Evolutionary conservation across 1,140 invertebrate genomes (phyloP), one percentile per base, ranked within the genome.

Genomic region (Diorhabda carinulata): DNA sequence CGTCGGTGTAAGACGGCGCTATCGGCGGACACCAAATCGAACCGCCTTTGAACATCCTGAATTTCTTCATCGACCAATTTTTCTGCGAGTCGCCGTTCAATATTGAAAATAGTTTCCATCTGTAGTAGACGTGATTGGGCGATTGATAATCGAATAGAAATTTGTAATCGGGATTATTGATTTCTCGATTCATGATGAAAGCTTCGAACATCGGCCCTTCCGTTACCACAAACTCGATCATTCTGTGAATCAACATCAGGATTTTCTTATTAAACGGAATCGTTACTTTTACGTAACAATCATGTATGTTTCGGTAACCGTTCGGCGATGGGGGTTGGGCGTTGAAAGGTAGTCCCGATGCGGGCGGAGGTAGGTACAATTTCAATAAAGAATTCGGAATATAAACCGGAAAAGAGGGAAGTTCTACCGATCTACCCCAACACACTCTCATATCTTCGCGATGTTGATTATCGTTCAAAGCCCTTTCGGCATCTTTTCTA

Each of bases 171-270:
- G 96, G 95, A 86, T 99, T 99, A 79, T 91, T 94, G 57, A 97
- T 86, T 86, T 99, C 98, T 76, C 92, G 89, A 81, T 96, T 97
- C 96, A 99, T 99, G 63, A 99, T 95, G 87, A 98, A 93, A 3
- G 97, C 97, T 84, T 99, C 98, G 84, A 99, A 99, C 90, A 98
- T 92, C 0, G 97, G 97, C 8, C 98, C 98, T 84, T 99, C 97
- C 68, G 96, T 88, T 70, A 99, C 93, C 64, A 99, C 96, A 87
- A 98, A 99, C 84, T 99, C 98, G 64, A 99, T 92, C 91, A 97
- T 98, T 78, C 97, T 92, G 86, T 99, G 96, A 78, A 99, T 98
- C 67, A 98, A 84, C 84, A 91, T 91, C 47, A 99, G 71, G 67
- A 75, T 43, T 67, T 75, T 78, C 61, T 74, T 81, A 62, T 81